Evolutionary conservation across 2,797 vertebrate genomes (phyloP).

Genomic region (Mareca penelope): DNA sequence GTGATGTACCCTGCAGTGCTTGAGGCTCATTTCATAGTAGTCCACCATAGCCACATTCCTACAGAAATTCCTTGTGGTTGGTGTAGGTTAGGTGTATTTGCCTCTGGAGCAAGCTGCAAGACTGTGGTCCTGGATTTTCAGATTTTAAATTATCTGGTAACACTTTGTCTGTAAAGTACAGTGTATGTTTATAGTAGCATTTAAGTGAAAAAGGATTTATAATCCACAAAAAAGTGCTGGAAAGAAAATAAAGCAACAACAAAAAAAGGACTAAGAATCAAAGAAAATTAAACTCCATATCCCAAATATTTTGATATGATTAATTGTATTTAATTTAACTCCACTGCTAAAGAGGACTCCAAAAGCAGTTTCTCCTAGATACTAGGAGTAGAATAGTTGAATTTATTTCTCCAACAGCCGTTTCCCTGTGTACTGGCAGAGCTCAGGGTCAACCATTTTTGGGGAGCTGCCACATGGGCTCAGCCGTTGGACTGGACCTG

Average conservation of each 20-base stretch:
- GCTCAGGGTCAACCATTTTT: neutral
- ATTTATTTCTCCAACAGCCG: neutral
- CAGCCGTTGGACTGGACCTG: rapidly evolving
- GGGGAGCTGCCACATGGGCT: neutral
- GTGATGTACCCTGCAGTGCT: too few relatives aligned
- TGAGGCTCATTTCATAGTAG: neutral
- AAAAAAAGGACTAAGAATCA: neutral
- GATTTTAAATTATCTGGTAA: neutral
- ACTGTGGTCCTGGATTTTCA: neutral
- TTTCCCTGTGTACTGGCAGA: neutral
- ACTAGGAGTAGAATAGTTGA: neutral
- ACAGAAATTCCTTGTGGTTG: neutral
- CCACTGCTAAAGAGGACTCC: neutral
- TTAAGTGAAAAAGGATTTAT: neutral
- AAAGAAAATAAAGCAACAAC: neutral
- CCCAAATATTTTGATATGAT: neutral
- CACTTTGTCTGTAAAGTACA: neutral
- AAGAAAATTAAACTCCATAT: neutral
- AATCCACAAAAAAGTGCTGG: neutral
- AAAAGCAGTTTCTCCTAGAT: neutral
- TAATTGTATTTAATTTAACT: neutral
- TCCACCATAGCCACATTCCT: rapidly evolving
- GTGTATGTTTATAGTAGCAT: neutral
- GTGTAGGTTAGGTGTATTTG: neutral
- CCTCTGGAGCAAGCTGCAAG: neutral